Conservation (phyloP, 37 sponge, comb jelly and placozoan species). For the Geodia barretti region DNA sequence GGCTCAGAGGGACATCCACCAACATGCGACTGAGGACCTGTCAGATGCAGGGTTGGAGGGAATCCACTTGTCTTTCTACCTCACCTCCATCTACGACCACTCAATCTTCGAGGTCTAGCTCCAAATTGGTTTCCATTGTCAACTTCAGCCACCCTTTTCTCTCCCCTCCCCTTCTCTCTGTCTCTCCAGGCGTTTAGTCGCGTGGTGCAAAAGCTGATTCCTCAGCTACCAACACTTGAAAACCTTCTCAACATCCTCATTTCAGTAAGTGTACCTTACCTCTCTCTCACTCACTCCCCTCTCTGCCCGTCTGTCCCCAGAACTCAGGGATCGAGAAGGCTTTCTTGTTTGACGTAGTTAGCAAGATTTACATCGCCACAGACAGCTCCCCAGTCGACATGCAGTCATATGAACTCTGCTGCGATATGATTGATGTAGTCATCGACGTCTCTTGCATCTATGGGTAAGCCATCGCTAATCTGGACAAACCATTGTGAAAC, state of each 20-base stretch:
- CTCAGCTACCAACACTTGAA: slow-evolving; percentile 89
- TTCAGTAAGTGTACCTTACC: slow-evolving; percentile 83
- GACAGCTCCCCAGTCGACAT: slow-evolving; percentile 69
- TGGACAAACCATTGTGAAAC: no score
- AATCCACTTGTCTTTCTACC: slow-evolving; percentile 84
- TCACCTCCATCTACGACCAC: slow-evolving; percentile 95
- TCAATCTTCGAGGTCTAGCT: slow-evolving; percentile 85
- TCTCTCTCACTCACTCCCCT: not conserved
- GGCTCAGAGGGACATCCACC: slow-evolving; percentile 87
- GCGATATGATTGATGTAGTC: slow-evolving; percentile 98
- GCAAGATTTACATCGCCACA: slow-evolving; percentile 95
- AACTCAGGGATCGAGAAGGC: slow-evolving; percentile 93
- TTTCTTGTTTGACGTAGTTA: slow-evolving; percentile 93
- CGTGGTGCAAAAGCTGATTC: slow-evolving; percentile 93
- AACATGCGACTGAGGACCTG: slow-evolving; percentile 78
- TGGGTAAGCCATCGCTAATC: slow-evolving; percentile 64
- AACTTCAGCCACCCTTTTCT: no score
- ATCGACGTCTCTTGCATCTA: slow-evolving; percentile 97
- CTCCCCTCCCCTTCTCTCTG: no score
- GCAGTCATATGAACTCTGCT: slow-evolving; percentile 93
- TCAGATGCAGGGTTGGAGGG: slow-evolving; percentile 84
- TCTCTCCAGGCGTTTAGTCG: slow-evolving; percentile 81
- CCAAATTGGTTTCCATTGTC: no score
- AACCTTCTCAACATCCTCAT: slow-evolving; percentile 90
- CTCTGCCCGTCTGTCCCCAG: slow-evolving; percentile 18